Evolutionary conservation across 2,797 vertebrate genomes (phyloP), one percentile per base, ranked within the genome.

Genomic region (Halcyon badia): DNA sequence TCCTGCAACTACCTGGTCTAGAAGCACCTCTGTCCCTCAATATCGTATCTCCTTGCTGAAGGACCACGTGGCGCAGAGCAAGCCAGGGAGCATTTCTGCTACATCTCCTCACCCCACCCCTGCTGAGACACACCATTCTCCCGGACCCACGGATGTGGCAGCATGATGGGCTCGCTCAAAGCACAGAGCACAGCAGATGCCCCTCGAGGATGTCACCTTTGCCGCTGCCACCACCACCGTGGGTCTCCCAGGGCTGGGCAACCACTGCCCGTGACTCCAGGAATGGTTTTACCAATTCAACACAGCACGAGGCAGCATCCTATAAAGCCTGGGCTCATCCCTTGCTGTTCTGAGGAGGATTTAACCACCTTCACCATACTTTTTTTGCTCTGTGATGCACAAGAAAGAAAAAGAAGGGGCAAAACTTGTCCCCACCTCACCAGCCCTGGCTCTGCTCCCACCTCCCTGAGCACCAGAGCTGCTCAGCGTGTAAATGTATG

Each of bases 401-500:
- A 48, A 8, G 24, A 33, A 89, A 46, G 46, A 41, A 86, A 91
- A 81, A 75, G 14, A 69, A 57, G 19, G 8, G 10, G 37, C 8
- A 16, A 79, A 78, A 66, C 33, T 57, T 78, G 20, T 24, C 3
- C 2, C 9, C 14, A 28, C 31, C 14, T 44, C 73, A 41, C 39
- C 58, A 92, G 61, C 9, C 39, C 56, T 64, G 60, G 15, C 56
- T 89, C 79, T 85, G 57, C 42, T 69, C 16, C 8, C 8, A 25
- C 0, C 16, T 41, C 15, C 26, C 22, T 0, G 0, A 75, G 35
- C 60, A 75, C 26, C 57, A 75, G 86, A 66, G 61, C 46, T 76
- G 61, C 87, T 96, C 80, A 73, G 69, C 18, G 92, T 98, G 97
- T 98, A 98, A 98, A 98, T 97, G 94, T 97, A 97, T 97, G 98